Base-by-base conservation (phyloP, 2,888 invertebrate genomes). In the Folsomia candida region DNA sequence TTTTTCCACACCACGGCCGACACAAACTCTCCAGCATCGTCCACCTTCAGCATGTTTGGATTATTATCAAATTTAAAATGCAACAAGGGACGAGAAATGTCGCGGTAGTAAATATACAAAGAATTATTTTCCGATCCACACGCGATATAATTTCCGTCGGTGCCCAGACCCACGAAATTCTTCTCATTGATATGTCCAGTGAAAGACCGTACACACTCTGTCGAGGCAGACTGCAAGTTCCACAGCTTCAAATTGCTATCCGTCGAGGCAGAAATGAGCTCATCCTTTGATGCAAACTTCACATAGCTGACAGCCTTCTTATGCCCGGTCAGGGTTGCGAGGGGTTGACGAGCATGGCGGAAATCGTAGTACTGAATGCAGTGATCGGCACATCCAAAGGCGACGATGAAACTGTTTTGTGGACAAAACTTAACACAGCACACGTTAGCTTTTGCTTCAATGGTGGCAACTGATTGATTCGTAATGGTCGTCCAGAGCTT, bases 351-450 rank as follows among this genome's bases (percentile, higher is more conserved):
- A 81, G 92, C 89, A 78, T 93, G 90, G 51, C 96, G 86, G 77
- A 97, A 86, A 85, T 97, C 97, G 84, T 95, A 97, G 83, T 96
- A 95, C 84, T 97, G 94, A 67, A 97, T 94, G 85, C 93, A 94
- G 84, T 96, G 96, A 85, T 97, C 96, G 26, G 97, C 96, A n/a
- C 94, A 94, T 18, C 96, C 96, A 85, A 95, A 96, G 1, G 95
- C 94, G 72, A 97, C 86, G 82, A 95, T 92, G 82, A 91, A 92
- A 0, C 93, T 90, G 76, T 91, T 92, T 73, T 88, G 86, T 0
- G 93, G 93, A 83, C 91, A 92, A 83, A 93, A 93, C 82, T 95
- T 91, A 20, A 97, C 96, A 84, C 95, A 96, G 84, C 96, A 97
- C 65, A 97, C 94, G 84, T 97, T 96, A 73, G 94, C 95, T 83